These are phyloP conservation scores for Salvelinus alpinus DNA, from an alignment of 2,113 vertebrate genomes.

Conservation along the genomic window DNA sequence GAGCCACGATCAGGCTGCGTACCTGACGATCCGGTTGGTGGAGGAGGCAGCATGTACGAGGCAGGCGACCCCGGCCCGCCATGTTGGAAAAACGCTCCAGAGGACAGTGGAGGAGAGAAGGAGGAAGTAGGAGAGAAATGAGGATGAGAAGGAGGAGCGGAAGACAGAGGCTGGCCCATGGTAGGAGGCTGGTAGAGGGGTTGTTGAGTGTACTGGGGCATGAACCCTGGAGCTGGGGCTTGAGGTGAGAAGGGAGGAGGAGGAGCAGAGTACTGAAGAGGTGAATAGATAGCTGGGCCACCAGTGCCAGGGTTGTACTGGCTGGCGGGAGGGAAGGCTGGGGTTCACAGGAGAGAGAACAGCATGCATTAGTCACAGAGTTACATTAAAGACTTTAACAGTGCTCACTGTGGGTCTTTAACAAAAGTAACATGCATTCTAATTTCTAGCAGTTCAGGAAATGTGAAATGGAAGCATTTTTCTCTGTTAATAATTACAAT, in stretches of 20 bases:
- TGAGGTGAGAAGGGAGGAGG: constrained; percentile 69
- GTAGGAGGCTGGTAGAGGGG: constrained; percentile 69
- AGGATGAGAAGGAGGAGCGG: constrained; percentile 57
- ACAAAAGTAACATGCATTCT: background rate
- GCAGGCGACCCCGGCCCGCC: constrained; percentile 90
- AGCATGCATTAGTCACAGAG: constrained; percentile 53
- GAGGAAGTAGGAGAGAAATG: constrained; percentile 49
- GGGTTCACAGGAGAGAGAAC: constrained; percentile 59
- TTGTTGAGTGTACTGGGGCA: constrained; percentile 71
- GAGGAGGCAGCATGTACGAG: constrained; percentile 81
- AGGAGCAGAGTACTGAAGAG: constrained; percentile 77
- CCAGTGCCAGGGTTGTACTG: constrained; percentile 84
- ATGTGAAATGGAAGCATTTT: background rate
- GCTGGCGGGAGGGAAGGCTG: constrained; percentile 85
- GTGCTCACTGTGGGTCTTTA: background rate
- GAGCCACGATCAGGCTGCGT: constrained; percentile 81
- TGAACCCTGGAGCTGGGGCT: constrained; percentile 62
- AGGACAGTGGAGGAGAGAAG: constrained; percentile 60
- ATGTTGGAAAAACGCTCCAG: constrained; percentile 87
- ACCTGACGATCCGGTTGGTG: constrained; percentile 87
- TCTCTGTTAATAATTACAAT: background rate
- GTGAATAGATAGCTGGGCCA: constrained; percentile 82
- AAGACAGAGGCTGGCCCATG: constrained; percentile 58
- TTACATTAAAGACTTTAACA: background rate
- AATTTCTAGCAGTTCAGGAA: background rate